A percentile compares a stretch with the other conserved stretches of the same genome.
These are phyloP conservation scores for Muschampia plurimacula DNA, from an alignment of 2,888 invertebrate species.

Conservation along the genomic window DNA sequence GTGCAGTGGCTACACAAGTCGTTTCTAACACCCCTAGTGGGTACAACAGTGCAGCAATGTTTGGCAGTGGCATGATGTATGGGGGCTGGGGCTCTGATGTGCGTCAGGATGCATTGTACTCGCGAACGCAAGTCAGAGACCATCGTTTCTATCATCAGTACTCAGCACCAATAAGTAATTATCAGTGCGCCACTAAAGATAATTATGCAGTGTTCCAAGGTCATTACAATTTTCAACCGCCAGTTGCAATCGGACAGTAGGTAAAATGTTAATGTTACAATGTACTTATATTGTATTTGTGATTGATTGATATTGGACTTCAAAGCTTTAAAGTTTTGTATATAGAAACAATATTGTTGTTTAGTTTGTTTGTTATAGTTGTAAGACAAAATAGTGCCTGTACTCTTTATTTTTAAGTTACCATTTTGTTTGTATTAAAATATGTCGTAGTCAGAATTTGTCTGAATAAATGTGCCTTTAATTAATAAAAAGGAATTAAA, in stretches of 20 bases:
- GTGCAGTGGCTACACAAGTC: conserved; percentile 63
- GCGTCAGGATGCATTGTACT: conserved; percentile 68
- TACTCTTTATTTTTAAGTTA: conserved; percentile 41
- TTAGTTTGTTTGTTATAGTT: conserved; percentile 15
- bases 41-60: conserved; percentile 64
- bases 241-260: conserved; percentile 78
- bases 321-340: neutral
- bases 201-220: conserved; percentile 81
- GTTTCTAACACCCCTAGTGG: conserved; percentile 54
- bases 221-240: conserved; percentile 78
- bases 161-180: conserved; percentile 64
- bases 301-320: neutral
- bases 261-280: conserved; percentile 36
- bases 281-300: neutral
- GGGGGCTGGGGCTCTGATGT: conserved; percentile 72
- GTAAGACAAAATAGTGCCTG: conserved; percentile 29
- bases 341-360: conserved; percentile 5
- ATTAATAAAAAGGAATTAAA: conserved; percentile 25
- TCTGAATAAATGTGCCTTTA: conserved; percentile 39
- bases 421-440: conserved; percentile 40
- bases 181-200: conserved; percentile 79
- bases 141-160: conserved; percentile 77
- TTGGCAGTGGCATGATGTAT: conserved; percentile 57
- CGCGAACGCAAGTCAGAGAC: conserved; percentile 64
- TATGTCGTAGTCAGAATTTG: conserved; percentile 34